Evolutionary conservation across 2,888 invertebrate species (phyloP), one percentile per base, ranked within the genome.

Genomic region (Drosophila falleni): DNA sequence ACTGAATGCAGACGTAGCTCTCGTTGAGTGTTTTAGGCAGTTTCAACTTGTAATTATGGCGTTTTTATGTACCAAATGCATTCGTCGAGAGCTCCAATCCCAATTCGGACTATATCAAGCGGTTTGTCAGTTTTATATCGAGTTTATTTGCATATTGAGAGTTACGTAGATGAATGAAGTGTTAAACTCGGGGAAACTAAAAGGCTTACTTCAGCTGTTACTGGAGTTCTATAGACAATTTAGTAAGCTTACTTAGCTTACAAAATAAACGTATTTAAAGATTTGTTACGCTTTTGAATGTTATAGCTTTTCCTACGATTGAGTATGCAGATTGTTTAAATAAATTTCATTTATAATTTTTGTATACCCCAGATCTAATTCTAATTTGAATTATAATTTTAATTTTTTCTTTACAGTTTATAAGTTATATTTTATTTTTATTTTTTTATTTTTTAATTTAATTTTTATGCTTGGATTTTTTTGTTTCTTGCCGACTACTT

Each of bases 11-110:
- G 81, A 49, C 80, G 59, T 50, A 54, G 73, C 66, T 44, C 44
- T 60, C 51, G 42, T 44, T 83, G 83, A 88, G 83, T 84, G 83
- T 86, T 84, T 84, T 72, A 68, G 73, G 84, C 81, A 62, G 63
- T 87, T 87, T 62, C 42, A 16, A 31, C 60, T 80, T 87, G 78
- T 88, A 86, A 78, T 82, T 83, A 80, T 80, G 61, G 65, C 51
- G 60, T 71, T 86, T 83, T 79, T 66, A 74, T 79, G 75, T 71
- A 79, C 23, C 70, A 59, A 74, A 70, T 62, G 58, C 70, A 76
- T 79, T 70, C 51, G 33, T 44, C 16, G 29, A 42, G 29, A 37
- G 35, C 19, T 65, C 8, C 35, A 61, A 15, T 11, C 15, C 15
- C 13, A 29, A 3, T 10, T 5, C 19, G 35, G 55, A 66, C 47